Evolutionary conservation across 2,113 vertebrate species (phyloP).

Genomic region (Pipra filicauda): DNA sequence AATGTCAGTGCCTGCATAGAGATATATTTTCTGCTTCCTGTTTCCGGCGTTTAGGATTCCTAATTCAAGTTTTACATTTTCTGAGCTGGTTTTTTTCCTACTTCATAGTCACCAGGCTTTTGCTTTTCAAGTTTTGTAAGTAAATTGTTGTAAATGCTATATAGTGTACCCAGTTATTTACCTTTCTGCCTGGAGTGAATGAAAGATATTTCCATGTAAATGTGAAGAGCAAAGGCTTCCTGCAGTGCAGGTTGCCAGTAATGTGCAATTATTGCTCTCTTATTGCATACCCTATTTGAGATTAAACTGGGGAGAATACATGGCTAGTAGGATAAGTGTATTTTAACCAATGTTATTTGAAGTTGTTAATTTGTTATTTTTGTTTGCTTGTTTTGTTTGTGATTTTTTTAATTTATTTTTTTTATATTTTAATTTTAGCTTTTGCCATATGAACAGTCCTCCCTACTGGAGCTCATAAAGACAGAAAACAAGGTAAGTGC

Average conservation of each 20-base stretch:
- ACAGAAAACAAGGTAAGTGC: conserved; percentile 94
- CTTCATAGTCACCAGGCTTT: background rate
- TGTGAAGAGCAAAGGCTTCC: background rate
- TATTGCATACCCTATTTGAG: background rate
- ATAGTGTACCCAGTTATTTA: background rate
- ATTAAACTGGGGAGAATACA: background rate
- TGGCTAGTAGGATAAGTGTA: background rate
- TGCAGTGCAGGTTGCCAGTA: background rate
- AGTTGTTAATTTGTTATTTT: background rate
- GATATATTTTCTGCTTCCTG: background rate
- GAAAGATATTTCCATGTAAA: background rate
- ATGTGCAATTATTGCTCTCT: background rate
- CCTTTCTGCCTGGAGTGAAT: background rate
- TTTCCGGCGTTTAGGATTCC: background rate
- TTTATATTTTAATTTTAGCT: conserved; percentile 75
- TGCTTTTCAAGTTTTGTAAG: background rate
- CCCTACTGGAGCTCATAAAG: conserved; percentile 93
- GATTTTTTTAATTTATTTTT: background rate
- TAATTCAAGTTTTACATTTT: background rate
- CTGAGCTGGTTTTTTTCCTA: background rate
- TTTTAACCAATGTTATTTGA: background rate
- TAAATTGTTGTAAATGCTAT: background rate
- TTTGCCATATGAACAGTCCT: conserved; percentile 94
- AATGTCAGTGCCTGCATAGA: background rate
- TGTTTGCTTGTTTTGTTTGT: background rate